These are phyloP conservation scores for Ptychodera flava DNA, from an alignment of 35 echinoderm and acorn worm species.

Conservation along the genomic window DNA sequence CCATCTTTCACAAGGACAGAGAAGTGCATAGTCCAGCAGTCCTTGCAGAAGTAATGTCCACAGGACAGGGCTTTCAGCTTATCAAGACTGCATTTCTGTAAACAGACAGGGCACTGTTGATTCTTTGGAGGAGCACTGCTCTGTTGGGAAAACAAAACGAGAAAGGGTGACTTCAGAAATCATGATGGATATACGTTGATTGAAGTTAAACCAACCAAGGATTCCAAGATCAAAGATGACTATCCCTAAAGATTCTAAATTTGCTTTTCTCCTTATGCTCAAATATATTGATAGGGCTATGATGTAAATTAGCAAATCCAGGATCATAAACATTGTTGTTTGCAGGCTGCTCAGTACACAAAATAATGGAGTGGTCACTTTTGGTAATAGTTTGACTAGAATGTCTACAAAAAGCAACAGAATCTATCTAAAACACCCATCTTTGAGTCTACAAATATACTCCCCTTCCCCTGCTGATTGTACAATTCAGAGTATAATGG, in stretches of 20 bases:
- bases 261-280: not conserved
- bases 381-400: too few relatives aligned
- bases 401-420: too few relatives aligned
- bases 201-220: not conserved
- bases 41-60: constrained; percentile 80
- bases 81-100: constrained; percentile 31
- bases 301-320: too few relatives aligned
- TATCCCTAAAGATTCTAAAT: not conserved
- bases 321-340: too few relatives aligned
- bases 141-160: not conserved
- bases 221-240: not conserved
- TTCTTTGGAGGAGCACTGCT: not conserved
- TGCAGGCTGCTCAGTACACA: too few relatives aligned
- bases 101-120: constrained; percentile 69
- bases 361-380: too few relatives aligned
- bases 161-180: not conserved
- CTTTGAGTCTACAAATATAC: too few relatives aligned
- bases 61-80: constrained; percentile 60
- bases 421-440: too few relatives aligned
- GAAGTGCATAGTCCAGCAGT: constrained; percentile 78
- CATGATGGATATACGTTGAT: not conserved
- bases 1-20: constrained; percentile 72
- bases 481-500: too few relatives aligned
- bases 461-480: too few relatives aligned
- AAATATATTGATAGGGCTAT: not conserved